A percentile compares a stretch with the other conserved stretches of the same genome.
Evolutionary conservation across 2,113 vertebrate genomes (phyloP).

Genomic region (Lepus americanus): DNA sequence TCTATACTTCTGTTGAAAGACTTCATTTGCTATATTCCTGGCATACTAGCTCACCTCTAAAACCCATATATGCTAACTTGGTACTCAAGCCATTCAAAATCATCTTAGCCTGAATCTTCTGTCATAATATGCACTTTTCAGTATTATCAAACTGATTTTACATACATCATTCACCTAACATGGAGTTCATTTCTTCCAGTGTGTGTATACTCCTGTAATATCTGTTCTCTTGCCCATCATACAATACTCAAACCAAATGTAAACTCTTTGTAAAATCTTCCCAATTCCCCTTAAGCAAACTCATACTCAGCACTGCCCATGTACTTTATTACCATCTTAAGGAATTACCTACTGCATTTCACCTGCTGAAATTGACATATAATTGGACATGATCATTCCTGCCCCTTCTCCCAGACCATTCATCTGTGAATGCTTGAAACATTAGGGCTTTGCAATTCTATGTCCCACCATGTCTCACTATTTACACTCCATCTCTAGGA

Average conservation of each 20-base stretch:
- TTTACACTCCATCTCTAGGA: too few species aligned
- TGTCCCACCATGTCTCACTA: too few species aligned
- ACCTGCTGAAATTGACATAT: not conserved
- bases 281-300: slow-evolving; percentile 2
- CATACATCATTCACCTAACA: not conserved
- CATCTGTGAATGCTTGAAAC: not conserved
- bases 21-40: not conserved
- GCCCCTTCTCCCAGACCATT: not conserved
- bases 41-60: not conserved
- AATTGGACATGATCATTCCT: not conserved
- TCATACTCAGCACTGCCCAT: not conserved
- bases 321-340: too few species aligned
- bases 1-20: not conserved
- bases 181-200: not conserved
- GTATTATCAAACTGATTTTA: not conserved
- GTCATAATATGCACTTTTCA: not conserved
- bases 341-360: not conserved
- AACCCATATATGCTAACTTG: not conserved
- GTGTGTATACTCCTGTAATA: not conserved
- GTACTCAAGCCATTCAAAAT: not conserved
- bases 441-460: not conserved
- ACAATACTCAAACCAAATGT: not conserved
- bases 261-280: not conserved
- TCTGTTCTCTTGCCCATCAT: not conserved
- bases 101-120: not conserved